Base-by-base conservation (phyloP, 1,140 invertebrate genomes). In the Bombus huntii region DNA sequence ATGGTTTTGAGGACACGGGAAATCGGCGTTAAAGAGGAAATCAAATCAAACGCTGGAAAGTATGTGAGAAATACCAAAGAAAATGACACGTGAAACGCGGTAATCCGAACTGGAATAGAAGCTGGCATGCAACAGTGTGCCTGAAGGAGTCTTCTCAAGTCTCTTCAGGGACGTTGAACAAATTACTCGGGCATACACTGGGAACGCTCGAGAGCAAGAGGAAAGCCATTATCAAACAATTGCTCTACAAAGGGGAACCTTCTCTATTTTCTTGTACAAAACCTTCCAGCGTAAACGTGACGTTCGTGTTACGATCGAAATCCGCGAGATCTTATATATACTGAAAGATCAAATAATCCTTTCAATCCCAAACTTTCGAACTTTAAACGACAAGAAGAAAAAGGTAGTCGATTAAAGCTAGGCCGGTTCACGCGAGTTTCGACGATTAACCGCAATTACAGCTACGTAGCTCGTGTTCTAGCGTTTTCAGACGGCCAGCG, bases 271-370 rank as follows among this genome's bases (percentile, higher is more conserved):
- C 25, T 53, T 39, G 22, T 13, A 25, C 13, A 25, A 22, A 57
- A 31, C 2, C 5, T 4, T 13, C 0, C 28, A 39, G 22, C 34
- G 13, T 59, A 53, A 70, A 47, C 42, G 18, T 37, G 34, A 37
- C n/a, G 47, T 44, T 78, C 82, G 82, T 78, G 74, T 83, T 28
- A 44, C 71, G 62, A 57, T 47, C 65, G 37, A 78, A 78, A 83
- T 83, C 82, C 74, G n/a, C n/a, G 1, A 74, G 82, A 78, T 84
- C 66, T 59, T 13, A 6, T 53, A 37, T 37, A 4, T 84, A 37
- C 53, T 25, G 25, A 66, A 84, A 53, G 76, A 5, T 1, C 31
- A 6, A 44, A 53, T 72, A 28, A 84, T 79, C 82, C 76, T 25
- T 15, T 22, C 10, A 1, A 4, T 15, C 1, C 25, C 5, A 22